Conservation (phyloP, 64 coral and sea anemone species). For the Hydrozoanthus tunicans region DNA sequence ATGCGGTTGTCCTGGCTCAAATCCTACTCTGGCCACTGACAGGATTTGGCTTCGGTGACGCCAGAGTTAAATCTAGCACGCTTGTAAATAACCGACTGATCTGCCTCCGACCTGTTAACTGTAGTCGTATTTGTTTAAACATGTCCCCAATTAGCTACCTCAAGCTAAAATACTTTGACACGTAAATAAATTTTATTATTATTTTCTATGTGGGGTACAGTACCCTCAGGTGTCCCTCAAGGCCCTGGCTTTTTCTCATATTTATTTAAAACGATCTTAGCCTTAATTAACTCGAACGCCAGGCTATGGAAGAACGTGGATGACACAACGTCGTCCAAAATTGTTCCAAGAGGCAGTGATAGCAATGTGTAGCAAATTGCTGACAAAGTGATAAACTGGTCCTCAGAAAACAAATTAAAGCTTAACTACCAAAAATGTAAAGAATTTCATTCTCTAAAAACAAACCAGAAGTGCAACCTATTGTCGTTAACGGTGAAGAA, state of each 20-base stretch:
- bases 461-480: background rate
- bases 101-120: no score
- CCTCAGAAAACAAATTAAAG: constrained; percentile 30
- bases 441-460: constrained; percentile 44
- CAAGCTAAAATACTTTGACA: no score
- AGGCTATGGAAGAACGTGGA: constrained; percentile 37
- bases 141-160: no score
- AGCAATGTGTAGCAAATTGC: background rate
- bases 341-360: background rate
- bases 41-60: no score
- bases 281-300: constrained; percentile 6
- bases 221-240: constrained; percentile 26
- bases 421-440: background rate
- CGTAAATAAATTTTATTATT: no score
- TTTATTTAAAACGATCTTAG: constrained; percentile 20
- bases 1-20: no score
- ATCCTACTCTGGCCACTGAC: no score
- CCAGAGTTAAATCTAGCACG: no score
- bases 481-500: constrained; percentile 19
- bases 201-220: background rate
- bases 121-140: no score
- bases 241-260: constrained; percentile 37
- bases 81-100: no score
- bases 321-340: constrained; percentile 31
- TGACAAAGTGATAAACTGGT: constrained; percentile 37